A percentile compares a stretch with the other conserved stretches of the same genome.
Evolutionary conservation across 2,113 vertebrate genomes (phyloP).

Genomic region (Vulpes lagopus): DNA sequence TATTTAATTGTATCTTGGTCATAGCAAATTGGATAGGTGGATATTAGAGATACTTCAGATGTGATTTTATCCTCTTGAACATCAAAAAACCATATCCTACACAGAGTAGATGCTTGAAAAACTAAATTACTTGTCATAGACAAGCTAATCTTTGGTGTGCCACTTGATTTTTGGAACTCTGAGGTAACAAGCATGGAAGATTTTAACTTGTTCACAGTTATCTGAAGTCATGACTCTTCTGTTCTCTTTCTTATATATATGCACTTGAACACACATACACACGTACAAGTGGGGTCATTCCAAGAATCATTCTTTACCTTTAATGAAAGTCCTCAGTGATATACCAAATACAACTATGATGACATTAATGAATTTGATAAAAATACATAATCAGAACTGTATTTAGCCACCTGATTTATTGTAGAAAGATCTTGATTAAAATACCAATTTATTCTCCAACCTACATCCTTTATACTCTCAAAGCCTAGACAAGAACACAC

Average conservation of each 20-base stretch:
- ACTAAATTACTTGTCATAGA: background rate
- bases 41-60: background rate
- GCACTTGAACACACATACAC: background rate
- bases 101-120: background rate
- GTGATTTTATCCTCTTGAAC: background rate
- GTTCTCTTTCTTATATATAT: background rate
- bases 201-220: background rate
- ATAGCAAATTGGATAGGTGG: background rate
- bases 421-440: conserved; percentile 23
- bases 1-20: background rate
- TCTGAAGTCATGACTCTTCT: background rate
- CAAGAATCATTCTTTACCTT: background rate
- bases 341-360: background rate
- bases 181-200: background rate
- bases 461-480: background rate
- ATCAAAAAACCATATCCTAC: background rate
- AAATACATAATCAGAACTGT: background rate
- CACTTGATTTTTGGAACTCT: background rate
- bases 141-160: background rate
- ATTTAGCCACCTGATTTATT: background rate
- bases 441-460: background rate
- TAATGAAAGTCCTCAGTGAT: background rate
- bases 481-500: background rate
- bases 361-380: background rate
- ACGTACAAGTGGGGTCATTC: background rate